These are phyloP conservation scores for Poecilus cupreus DNA, from an alignment of 2,888 invertebrate species.

Conservation along the genomic window DNA sequence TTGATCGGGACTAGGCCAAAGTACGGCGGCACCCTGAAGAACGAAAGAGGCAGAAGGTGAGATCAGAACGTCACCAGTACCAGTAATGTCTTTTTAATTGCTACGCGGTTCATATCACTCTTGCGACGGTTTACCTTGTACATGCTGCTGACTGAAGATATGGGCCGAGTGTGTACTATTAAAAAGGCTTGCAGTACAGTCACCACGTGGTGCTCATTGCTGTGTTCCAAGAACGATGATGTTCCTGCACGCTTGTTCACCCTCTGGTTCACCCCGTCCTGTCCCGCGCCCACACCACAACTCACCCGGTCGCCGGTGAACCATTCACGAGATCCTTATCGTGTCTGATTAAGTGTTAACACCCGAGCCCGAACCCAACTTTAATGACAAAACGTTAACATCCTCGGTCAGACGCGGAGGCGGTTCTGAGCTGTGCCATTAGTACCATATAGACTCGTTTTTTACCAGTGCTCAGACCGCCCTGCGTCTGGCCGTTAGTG, in stretches of 20 bases:
- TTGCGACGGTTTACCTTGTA: conserved; percentile 29
- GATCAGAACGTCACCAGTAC: conserved; percentile 71
- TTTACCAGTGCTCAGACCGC: no score
- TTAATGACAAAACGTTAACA: conserved; percentile 51
- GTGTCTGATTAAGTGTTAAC: conserved; percentile 53
- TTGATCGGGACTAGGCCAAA: conserved; percentile 99
- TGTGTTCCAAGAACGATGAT: conserved; percentile 58
- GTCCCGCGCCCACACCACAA: not conserved
- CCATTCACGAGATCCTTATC: conserved; percentile 43
- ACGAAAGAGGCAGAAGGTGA: conserved; percentile 99
- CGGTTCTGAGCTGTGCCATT: not conserved
- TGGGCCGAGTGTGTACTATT: conserved; percentile 56
- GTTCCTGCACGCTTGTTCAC: conserved; percentile 61
- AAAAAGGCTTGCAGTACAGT: conserved; percentile 59
- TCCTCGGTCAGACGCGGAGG: conserved; percentile 3
- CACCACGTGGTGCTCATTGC: conserved; percentile 59
- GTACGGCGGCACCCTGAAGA: conserved; percentile 99
- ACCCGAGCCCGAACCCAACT: conserved; percentile 28
- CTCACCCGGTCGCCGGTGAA: conserved; percentile 31
- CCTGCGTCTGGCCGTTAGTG: not conserved
- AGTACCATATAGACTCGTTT: not conserved
- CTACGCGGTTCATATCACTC: conserved; percentile 68
- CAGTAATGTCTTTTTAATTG: conserved; percentile 65
- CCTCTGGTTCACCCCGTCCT: conserved; percentile 4
- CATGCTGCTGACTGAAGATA: conserved; percentile 45